Evolutionary conservation across 2,113 vertebrate genomes (phyloP), one percentile per base, ranked within the genome.

Genomic region (Vulpes vulpes): DNA sequence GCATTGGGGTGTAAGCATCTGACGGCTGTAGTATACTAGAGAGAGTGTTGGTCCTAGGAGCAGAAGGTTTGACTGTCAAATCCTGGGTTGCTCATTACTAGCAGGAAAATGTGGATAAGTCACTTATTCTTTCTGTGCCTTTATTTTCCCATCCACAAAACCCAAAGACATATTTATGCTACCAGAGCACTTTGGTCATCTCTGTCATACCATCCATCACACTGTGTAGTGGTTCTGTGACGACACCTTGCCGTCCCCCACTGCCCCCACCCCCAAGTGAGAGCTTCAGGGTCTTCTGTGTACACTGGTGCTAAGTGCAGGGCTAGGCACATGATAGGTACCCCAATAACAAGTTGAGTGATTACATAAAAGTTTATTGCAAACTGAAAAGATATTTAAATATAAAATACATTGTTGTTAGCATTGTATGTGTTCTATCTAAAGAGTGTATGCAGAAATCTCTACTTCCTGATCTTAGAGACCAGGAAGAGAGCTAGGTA

Each of bases 101-200:
- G 25, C 49, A 90, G 1, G 80, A 65, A 98, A 96, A 96, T 57
- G 76, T 80, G 9, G 27, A 53, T 69, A 95, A 91, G 78, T 96
- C 73, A 86, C 82, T 80, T 97, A 80, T 35, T 95, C 85, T 69
- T 91, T 91, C 55, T 90, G 67, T 93, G 22, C 51, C 22, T 93
- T 43, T 38, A 71, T 96, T 95, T 97, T 96, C 83, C 83, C 51
- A 79, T 67, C 67, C n/a, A 25, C 86, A 94, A 96, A 94, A 91
- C n/a, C 62, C 90, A 55, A 85, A 96, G 35, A 64, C 79, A 2
- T 92, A 80, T 92, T 89, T 91, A n/a, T 96, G 35, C 74, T 88
- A 57, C 35, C 17, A 90, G 55, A 97, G 23, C 51, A 83, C 80
- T 59, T 90, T 91, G 89, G 76, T 27, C 87, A 87, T 43, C 43